Evolutionary conservation across 2,797 vertebrate genomes (phyloP).

Genomic region (Siniperca undulata): DNA sequence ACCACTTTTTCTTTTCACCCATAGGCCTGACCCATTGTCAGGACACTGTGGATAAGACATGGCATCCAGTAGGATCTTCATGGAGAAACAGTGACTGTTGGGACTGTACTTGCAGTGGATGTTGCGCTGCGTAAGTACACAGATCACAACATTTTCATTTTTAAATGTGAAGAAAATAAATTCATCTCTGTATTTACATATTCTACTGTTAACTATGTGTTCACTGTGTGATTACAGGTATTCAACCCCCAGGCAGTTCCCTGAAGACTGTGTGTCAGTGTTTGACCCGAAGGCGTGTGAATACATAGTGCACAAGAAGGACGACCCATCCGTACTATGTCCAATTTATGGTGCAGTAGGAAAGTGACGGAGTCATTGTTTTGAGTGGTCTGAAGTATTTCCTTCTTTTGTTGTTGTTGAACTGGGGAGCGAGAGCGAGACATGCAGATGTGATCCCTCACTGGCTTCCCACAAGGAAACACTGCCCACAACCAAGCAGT

Average conservation of each 20-base stretch:
- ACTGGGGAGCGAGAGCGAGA: not conserved
- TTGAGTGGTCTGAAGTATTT: not conserved
- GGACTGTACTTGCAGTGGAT: constrained; percentile 4
- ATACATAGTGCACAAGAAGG: constrained; percentile 72
- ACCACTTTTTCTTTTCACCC: not conserved
- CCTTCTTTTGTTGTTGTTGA: not conserved
- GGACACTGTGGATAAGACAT: constrained; percentile 42
- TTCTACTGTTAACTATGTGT: not conserved
- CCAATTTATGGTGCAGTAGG: not conserved
- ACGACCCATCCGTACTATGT: constrained; percentile 57
- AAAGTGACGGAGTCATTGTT: constrained; percentile 48
- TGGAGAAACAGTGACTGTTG: constrained; percentile 65
- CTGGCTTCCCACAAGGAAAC: not conserved
- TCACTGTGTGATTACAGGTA: constrained; percentile 66
- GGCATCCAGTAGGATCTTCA: constrained; percentile 42
- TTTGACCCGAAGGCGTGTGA: constrained; percentile 62
- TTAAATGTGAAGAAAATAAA: not conserved
- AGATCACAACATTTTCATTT: not conserved
- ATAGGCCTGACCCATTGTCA: constrained; percentile 61
- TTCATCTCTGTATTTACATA: not conserved
- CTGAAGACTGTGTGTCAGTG: constrained; percentile 71
- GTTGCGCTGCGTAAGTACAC: constrained; percentile 57
- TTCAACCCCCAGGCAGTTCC: fast-evolving
- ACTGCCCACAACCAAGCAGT: not conserved
- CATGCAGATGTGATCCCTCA: not conserved